Evolutionary conservation across 2,113 vertebrate species (phyloP).

Genomic region (human): GRCh38 chr5:131500001-131500500

Average conservation of each 20-base stretch:
- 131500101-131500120: too few species aligned
- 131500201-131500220: background rate
- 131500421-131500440: background rate
- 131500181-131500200: too few species aligned
- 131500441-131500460: background rate
- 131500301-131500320: background rate
- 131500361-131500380: background rate
- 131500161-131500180: too few species aligned
- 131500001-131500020: too few species aligned
- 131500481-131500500: background rate
- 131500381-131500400: background rate
- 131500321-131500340: background rate
- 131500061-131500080: too few species aligned
- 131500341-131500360: background rate
- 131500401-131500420: background rate
- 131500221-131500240: constrained; percentile 7
- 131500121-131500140: too few species aligned
- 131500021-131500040: too few species aligned
- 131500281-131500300: background rate
- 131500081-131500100: too few species aligned
- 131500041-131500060: rapidly evolving
- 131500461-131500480: background rate
- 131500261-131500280: background rate
- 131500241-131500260: background rate
- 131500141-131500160: too few species aligned